Percentiles rank a stretch among this genome's conserved stretches.
These are phyloP conservation scores for Lasioglossum baleicum DNA, from an alignment of 1,140 invertebrate species.

Conservation along the genomic window DNA sequence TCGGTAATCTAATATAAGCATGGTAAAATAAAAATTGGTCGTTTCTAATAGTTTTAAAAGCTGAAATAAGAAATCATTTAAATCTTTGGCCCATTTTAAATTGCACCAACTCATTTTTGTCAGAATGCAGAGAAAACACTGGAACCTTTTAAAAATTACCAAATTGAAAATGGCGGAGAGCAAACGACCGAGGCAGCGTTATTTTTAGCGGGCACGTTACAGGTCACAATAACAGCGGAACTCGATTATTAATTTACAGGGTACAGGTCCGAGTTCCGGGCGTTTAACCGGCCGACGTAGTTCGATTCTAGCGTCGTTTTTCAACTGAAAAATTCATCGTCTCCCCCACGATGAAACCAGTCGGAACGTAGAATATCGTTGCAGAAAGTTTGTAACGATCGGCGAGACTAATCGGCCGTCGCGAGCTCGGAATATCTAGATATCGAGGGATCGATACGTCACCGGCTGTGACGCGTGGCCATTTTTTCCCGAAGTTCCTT, in stretches of 20 bases:
- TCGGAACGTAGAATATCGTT: background rate
- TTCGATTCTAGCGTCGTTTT: background rate
- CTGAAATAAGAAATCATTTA: no score
- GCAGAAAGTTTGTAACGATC: background rate
- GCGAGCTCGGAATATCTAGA: background rate
- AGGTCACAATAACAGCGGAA: no score
- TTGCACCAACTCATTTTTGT: no score
- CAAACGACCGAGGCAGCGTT: no score
- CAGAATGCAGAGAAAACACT: no score
- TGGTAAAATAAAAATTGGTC: no score
- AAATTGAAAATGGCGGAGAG: no score
- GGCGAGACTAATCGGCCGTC: background rate
- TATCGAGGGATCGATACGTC: background rate
- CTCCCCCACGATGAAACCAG: background rate
- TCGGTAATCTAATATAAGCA: no score
- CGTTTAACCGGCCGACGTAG: background rate
- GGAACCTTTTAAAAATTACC: no score
- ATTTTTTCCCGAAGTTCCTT: background rate
- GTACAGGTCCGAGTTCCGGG: background rate
- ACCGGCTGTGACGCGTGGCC: conserved; percentile 1
- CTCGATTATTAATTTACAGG: background rate
- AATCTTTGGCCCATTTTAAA: no score
- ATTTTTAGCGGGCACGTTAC: no score
- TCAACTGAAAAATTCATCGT: background rate
- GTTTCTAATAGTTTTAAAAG: no score